phyloP scores from a whole-genome alignment of 2,113 vertebrate species.

The Eulemur macaco region DNA sequence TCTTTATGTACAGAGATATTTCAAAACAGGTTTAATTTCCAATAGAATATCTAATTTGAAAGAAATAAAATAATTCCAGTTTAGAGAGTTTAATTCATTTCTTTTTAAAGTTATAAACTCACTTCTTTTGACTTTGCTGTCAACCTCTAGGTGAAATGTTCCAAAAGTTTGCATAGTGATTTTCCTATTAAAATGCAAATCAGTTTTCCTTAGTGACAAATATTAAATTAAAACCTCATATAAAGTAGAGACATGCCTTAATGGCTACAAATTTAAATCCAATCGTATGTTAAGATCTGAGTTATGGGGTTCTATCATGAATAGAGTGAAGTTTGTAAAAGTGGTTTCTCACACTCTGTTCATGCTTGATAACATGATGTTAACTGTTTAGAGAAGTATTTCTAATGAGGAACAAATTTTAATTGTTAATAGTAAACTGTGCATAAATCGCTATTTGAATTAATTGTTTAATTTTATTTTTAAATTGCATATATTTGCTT shows the following conservation, averaged over 20 bases:
- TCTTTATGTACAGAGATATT: not conserved
- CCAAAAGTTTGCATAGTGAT: slow-evolving; percentile 63
- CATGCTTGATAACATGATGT: not conserved
- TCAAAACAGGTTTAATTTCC: not conserved
- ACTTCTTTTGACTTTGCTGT: slow-evolving; percentile 69
- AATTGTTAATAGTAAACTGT: slow-evolving; percentile 3
- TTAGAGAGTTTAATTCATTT: not conserved
- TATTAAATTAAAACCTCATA: slow-evolving; percentile 76
- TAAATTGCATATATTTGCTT: not conserved
- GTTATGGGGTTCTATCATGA: slow-evolving; percentile 33
- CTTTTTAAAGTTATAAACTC: slow-evolving; percentile 51
- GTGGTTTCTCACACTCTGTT: not conserved
- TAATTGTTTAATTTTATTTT: slow-evolving; percentile 18
- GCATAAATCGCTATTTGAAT: slow-evolving; percentile 9
- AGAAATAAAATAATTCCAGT: not conserved
- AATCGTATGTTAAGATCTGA: slow-evolving; percentile 55
- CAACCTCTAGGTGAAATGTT: slow-evolving; percentile 57
- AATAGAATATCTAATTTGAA: not conserved
- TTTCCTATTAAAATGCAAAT: slow-evolving; percentile 79
- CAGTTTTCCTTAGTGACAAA: slow-evolving; percentile 69
- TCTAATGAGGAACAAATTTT: slow-evolving; percentile 9
- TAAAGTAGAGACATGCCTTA: slow-evolving; percentile 58
- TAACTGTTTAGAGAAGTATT: slow-evolving; percentile 19
- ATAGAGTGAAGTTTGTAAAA: not conserved
- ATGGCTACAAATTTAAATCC: slow-evolving; percentile 59